These are phyloP conservation scores for Andrena flavipes DNA, from an alignment of 2,888 invertebrate species.

Conservation along the genomic window DNA sequence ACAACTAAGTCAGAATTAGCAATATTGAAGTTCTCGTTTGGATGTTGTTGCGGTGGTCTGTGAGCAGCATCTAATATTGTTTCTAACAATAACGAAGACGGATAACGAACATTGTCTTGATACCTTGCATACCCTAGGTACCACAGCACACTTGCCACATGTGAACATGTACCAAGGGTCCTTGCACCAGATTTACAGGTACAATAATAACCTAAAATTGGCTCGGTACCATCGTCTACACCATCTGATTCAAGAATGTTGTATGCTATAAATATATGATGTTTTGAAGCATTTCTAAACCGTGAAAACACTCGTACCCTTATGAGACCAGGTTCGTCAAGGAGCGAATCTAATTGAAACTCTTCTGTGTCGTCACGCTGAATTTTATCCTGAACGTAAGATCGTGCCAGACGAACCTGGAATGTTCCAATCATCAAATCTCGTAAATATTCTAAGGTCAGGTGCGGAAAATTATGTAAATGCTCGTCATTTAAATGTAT, in stretches of 20 bases:
- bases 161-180: neutral
- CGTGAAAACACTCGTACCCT: no score
- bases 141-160: no score
- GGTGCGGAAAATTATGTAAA: neutral
- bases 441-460: neutral
- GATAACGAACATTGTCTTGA: no score
- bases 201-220: neutral
- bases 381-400: neutral
- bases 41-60: no score
- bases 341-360: neutral
- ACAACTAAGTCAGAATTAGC: no score
- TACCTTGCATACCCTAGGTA: no score
- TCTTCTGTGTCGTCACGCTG: neutral
- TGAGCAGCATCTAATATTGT: no score
- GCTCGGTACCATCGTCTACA: neutral
- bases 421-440: no score
- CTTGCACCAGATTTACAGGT: constrained; percentile 3
- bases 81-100: no score
- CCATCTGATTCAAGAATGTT: neutral
- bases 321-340: no score
- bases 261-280: no score
- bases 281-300: no score
- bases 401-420: neutral
- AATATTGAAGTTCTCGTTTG: neutral
- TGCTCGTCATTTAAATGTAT: neutral